Conservation (phyloP, 2,888 invertebrate species). For the Eumerus sabulonum region DNA sequence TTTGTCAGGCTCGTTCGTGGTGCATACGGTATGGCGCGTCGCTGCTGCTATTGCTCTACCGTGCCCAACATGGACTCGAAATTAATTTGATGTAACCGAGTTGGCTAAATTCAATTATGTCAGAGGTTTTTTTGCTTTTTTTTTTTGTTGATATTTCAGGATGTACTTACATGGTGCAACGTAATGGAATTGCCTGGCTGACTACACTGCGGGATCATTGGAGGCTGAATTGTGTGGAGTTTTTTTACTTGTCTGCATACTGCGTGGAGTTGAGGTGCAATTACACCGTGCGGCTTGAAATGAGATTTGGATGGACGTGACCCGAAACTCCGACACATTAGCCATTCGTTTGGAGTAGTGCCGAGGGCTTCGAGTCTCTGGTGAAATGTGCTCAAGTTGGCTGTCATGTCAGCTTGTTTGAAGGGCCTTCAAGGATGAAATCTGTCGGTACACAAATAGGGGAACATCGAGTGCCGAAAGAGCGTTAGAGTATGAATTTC, state of each 20-base stretch:
- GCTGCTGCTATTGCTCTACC: slow-evolving; percentile 3
- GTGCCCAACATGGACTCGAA: slow-evolving; percentile 55
- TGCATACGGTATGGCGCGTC: slow-evolving; percentile 1
- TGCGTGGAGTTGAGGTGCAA: slow-evolving; percentile 33
- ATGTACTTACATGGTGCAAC: background rate
- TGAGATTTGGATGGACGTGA: slow-evolving; percentile 55
- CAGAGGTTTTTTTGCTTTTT: slow-evolving; percentile 28
- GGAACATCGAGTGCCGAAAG: too few species aligned
- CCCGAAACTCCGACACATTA: too few species aligned
- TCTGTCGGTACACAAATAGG: too few species aligned
- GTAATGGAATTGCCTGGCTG: slow-evolving; percentile 7
- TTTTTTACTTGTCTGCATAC: slow-evolving; percentile 20
- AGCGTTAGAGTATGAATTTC: too few species aligned
- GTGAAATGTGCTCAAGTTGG: too few species aligned
- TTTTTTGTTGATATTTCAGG: background rate
- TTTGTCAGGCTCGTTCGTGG: background rate
- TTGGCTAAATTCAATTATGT: slow-evolving; percentile 65
- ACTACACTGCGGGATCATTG: slow-evolving; percentile 35
- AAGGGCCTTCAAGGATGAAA: too few species aligned
- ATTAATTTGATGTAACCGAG: slow-evolving; percentile 65
- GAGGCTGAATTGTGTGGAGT: slow-evolving; percentile 33
- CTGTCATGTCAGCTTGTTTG: too few species aligned
- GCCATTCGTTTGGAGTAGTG: too few species aligned
- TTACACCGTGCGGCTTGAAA: slow-evolving; percentile 55
- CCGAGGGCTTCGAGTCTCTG: too few species aligned